Percentiles rank a stretch among this genome's conserved stretches.
These are phyloP conservation scores for Hexactinellida sp. DNA, from an alignment of 37 sponge, comb jelly and placozoan genomes.

Conservation along the genomic window DNA sequence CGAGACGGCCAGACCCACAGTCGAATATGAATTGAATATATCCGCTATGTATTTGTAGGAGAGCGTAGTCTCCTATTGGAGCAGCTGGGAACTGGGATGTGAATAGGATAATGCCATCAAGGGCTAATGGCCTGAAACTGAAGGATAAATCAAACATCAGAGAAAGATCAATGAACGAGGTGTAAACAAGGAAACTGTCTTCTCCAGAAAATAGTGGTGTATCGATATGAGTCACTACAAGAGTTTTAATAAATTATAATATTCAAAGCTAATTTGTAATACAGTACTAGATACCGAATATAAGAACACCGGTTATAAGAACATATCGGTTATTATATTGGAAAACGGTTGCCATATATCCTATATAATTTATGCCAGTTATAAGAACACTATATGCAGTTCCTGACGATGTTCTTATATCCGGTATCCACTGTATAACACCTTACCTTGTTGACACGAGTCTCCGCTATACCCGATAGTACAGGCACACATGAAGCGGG, in stretches of 20 bases:
- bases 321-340: no score
- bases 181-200: background rate
- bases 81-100: background rate
- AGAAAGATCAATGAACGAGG: background rate
- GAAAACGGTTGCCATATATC: no score
- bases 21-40: conserved; percentile 2
- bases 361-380: no score
- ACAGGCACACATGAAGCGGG: background rate
- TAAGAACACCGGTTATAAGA: no score
- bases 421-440: no score
- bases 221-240: background rate
- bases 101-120: background rate
- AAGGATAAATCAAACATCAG: background rate
- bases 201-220: background rate
- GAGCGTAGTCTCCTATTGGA: background rate
- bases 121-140: background rate
- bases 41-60: background rate
- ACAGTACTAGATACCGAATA: no score
- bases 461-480: background rate
- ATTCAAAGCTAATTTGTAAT: background rate
- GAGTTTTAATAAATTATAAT: no score
- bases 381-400: no score
- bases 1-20: background rate
- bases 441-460: background rate
- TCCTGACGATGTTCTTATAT: no score